These are phyloP conservation scores for Hymenopus coronatus DNA, from an alignment of 2,888 invertebrate genomes.

Conservation along the genomic window DNA sequence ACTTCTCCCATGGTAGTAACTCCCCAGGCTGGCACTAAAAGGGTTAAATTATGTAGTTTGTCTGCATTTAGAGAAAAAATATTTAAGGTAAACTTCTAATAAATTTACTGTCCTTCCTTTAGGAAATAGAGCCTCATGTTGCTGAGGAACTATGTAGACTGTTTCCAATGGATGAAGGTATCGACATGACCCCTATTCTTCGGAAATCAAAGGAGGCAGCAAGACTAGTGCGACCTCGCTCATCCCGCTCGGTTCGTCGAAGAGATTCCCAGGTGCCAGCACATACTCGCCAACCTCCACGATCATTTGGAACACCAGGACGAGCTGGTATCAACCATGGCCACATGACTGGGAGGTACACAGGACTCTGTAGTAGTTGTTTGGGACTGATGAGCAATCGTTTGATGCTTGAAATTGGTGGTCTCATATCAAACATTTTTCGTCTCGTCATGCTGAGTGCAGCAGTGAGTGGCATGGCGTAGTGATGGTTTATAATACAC, in stretches of 20 bases:
- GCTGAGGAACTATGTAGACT: conserved; percentile 80
- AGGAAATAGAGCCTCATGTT: conserved; percentile 55
- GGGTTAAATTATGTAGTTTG: no score
- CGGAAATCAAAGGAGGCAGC: conserved; percentile 82
- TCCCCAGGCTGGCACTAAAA: no score
- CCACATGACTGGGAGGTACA: conserved; percentile 30
- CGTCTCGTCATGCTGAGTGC: not conserved
- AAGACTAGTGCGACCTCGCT: conserved; percentile 48
- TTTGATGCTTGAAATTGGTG: conserved; percentile 4
- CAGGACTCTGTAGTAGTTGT: conserved; percentile 30
- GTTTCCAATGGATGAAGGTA: conserved; percentile 87
- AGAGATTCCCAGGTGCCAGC: conserved; percentile 1
- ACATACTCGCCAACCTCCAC: not conserved
- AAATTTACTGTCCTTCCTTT: not conserved
- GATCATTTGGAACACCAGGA: conserved; percentile 6
- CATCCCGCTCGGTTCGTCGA: conserved; percentile 17
- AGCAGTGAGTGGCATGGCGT: not conserved
- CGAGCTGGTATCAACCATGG: conserved; percentile 9
- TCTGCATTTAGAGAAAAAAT: no score
- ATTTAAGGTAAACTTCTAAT: not conserved
- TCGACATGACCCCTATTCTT: conserved; percentile 84
- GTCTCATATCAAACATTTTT: conserved; percentile 4
- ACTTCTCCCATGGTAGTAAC: no score
- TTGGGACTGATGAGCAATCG: conserved; percentile 25
- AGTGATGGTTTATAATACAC: not conserved